Conservation (phyloP, 2,797 vertebrate species). For the Brotogeris chrysoptera region DNA sequence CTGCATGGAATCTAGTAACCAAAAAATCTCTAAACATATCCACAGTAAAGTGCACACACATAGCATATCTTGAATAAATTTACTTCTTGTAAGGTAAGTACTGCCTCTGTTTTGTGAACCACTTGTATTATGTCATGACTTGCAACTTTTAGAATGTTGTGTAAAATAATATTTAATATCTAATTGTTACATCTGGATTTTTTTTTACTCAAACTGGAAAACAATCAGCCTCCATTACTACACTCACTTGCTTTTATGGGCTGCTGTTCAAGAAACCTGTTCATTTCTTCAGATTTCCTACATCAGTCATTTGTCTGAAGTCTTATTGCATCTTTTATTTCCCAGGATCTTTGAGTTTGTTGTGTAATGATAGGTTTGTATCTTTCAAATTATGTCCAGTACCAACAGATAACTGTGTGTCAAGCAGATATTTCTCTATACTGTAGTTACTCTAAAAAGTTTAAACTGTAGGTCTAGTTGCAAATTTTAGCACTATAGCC, state of each 20-base stretch:
- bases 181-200: background rate
- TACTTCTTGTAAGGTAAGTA: constrained; percentile 35
- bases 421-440: background rate
- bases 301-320: background rate
- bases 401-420: background rate
- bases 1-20: background rate
- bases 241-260: background rate
- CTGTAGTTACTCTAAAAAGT: background rate
- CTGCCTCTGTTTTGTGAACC: background rate
- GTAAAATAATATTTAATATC: background rate
- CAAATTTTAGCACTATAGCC: background rate
- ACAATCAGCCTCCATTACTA: background rate
- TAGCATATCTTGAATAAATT: background rate
- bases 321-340: background rate
- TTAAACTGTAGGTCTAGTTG: background rate
- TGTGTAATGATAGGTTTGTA: background rate
- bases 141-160: background rate
- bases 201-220: background rate
- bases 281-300: background rate
- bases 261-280: background rate
- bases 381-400: background rate
- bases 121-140: background rate
- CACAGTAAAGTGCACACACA: background rate
- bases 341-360: background rate
- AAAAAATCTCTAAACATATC: background rate